Conservation (phyloP, 2,113 vertebrate species). For the Rafetus swinhoei region DNA sequence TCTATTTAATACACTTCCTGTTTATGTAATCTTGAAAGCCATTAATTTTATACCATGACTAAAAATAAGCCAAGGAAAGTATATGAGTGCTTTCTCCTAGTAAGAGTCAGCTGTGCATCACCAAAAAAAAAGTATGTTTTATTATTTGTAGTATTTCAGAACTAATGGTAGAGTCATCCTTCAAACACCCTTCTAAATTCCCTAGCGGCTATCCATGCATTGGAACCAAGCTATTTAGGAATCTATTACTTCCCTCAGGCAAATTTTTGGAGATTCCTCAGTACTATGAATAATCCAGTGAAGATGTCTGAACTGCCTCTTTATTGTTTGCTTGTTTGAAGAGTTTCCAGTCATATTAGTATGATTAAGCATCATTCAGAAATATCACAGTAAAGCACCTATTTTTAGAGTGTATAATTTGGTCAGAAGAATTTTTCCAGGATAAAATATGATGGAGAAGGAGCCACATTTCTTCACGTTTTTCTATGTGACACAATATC, state of each 20-base stretch:
- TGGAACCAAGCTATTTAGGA: neutral
- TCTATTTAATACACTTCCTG: neutral
- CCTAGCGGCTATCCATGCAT: neutral
- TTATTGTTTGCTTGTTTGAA: neutral
- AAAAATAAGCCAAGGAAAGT: neutral
- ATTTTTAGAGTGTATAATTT: neutral
- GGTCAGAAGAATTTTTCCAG: neutral
- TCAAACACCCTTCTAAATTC: neutral
- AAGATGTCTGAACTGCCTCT: neutral
- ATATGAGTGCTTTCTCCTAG: neutral
- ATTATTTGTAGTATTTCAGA: neutral
- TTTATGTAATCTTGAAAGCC: neutral
- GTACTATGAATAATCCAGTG: neutral
- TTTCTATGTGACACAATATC: neutral
- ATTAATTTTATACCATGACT: neutral
- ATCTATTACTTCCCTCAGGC: neutral
- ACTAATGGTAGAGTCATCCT: neutral
- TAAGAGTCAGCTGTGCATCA: neutral
- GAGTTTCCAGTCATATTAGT: neutral
- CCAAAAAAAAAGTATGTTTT: neutral
- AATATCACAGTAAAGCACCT: neutral
- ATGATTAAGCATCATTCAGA: neutral
- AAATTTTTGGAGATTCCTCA: neutral
- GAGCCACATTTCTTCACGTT: neutral
- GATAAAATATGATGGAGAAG: neutral